Conservation (phyloP, 2,797 vertebrate species). For the Pteropus rufus region DNA sequence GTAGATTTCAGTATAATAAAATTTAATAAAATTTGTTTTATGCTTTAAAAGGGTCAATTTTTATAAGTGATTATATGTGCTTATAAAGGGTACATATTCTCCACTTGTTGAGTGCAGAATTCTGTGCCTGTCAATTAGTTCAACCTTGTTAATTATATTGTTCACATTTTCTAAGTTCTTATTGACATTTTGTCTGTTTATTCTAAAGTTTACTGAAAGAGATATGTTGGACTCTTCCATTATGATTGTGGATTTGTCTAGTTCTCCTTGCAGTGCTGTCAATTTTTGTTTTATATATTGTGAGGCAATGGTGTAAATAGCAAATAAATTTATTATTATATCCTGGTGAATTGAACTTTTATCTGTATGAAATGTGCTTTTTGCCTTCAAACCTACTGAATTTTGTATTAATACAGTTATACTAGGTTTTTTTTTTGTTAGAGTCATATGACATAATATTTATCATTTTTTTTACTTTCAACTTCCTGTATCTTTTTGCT, state of each 20-base stretch:
- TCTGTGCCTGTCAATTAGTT: background rate
- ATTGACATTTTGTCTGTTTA: background rate
- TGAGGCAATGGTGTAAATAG: background rate
- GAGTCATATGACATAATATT: background rate
- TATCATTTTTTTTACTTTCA: background rate
- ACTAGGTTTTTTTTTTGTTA: background rate
- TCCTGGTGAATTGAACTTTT: background rate
- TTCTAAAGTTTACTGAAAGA: background rate
- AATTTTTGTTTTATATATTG: background rate
- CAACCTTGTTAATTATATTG: background rate
- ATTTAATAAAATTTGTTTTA: background rate
- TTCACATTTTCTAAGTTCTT: conserved; percentile 1
- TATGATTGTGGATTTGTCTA: background rate
- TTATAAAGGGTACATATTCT: background rate
- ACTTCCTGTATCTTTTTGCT: background rate
- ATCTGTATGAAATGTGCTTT: background rate
- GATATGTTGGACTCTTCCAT: background rate
- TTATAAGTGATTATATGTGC: background rate
- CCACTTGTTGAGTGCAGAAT: background rate
- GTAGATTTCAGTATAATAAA: background rate
- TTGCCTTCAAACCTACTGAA: background rate
- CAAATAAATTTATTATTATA: background rate
- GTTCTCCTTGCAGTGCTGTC: background rate
- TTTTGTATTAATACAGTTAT: background rate
- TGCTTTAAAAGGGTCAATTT: background rate